phyloP scores from a whole-genome alignment of 2,113 vertebrate genomes.

The Litocranius walleri region DNA sequence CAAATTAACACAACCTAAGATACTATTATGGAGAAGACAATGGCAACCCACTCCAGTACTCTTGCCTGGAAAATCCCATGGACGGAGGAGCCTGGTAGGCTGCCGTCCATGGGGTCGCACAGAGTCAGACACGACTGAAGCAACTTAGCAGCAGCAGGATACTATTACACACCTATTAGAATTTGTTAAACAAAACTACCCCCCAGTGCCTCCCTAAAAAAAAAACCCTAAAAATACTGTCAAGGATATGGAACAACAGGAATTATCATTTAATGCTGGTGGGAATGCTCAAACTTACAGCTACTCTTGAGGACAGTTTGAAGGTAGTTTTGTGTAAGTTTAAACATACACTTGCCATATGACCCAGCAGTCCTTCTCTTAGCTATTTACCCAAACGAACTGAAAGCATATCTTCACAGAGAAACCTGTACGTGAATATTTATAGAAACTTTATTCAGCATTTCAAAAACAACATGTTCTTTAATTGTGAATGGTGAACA shows the following conservation, averaged over 20 bases:
- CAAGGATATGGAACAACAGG: not conserved
- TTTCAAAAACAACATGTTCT: not conserved
- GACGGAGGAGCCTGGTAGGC: too few species aligned
- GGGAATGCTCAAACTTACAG: not conserved
- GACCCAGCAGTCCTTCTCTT: not conserved
- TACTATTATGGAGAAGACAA: not conserved
- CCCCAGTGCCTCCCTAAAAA: not conserved
- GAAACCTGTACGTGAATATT: not conserved
- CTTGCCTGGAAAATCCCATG: too few species aligned
- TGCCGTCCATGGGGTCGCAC: too few species aligned
- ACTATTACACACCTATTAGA: not conserved
- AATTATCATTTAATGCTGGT: not conserved
- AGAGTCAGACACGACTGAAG: too few species aligned
- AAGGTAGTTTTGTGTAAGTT: not conserved
- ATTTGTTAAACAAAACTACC: not conserved
- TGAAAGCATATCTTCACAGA: not conserved
- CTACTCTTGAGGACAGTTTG: not conserved
- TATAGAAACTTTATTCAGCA: not conserved
- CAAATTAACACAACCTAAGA: not conserved
- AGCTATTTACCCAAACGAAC: not conserved
- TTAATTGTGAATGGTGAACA: not conserved
- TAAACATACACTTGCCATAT: not conserved
- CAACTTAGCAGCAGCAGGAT: too few species aligned
- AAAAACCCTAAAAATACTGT: not conserved
- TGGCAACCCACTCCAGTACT: too few species aligned